A percentile compares a stretch with the other conserved stretches of the same genome.
These are phyloP conservation scores for Daktulosphaira vitifoliae DNA, from an alignment of 1,140 invertebrate genomes.

Conservation along the genomic window DNA sequence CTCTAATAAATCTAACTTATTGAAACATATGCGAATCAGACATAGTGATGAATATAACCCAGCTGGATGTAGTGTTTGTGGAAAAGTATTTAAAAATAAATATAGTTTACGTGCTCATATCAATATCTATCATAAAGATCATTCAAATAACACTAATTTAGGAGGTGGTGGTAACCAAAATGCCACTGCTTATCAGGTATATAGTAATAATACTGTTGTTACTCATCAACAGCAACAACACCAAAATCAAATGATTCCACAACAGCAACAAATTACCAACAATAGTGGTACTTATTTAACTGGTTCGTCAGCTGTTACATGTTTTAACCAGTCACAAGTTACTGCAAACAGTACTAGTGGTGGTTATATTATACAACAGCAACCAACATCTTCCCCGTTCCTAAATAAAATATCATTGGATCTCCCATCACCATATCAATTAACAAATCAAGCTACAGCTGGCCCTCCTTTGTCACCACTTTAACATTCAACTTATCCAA, in stretches of 20 bases:
- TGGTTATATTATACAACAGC: constrained; percentile 28
- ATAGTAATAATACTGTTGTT: neutral
- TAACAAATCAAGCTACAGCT: constrained; percentile 21
- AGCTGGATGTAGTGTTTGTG: constrained; percentile 53
- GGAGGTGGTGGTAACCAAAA: neutral
- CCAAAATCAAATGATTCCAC: neutral
- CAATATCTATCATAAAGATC: constrained; percentile 43
- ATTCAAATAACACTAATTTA: neutral
- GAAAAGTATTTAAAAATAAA: constrained; percentile 60
- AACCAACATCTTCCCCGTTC: constrained; percentile 19
- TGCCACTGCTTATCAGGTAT: constrained; percentile 9
- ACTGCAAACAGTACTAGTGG: neutral
- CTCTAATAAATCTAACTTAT: constrained; percentile 45
- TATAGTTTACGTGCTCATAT: constrained; percentile 54
- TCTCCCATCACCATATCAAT: constrained; percentile 28
- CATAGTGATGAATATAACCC: constrained; percentile 43
- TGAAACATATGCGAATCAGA: constrained; percentile 45
- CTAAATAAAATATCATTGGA: constrained; percentile 31
- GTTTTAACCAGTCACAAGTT: constrained; percentile 1
- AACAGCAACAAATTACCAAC: constrained; percentile 3
- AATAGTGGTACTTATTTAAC: neutral
- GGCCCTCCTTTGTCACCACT: constrained; percentile 22
- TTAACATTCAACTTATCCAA: constrained; percentile 22
- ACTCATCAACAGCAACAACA: constrained; percentile 5
- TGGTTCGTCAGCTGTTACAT: neutral